Percentiles rank a stretch among this genome's conserved stretches.
Conservation (phyloP, 1,140 invertebrate genomes). For the Ctenoplectra terminalis region DNA sequence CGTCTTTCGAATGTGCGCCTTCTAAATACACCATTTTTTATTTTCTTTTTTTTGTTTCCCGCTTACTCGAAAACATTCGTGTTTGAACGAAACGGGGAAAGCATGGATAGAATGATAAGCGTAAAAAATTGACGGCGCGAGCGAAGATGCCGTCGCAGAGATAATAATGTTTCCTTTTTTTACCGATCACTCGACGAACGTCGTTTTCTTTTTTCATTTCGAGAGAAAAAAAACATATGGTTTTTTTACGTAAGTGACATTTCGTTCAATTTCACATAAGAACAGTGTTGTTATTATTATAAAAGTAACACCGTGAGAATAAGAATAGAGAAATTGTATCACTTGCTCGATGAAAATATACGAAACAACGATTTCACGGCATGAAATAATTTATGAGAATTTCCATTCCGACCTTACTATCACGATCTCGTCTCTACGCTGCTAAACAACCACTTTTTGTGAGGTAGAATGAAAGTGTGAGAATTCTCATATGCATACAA, state of each 20-base stretch:
- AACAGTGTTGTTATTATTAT: neutral
- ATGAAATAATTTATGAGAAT: slow-evolving; percentile 70
- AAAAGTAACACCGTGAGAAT: slow-evolving; percentile 37
- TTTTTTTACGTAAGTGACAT: neutral
- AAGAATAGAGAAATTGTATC: slow-evolving; percentile 60
- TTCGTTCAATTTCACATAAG: neutral
- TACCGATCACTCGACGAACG: neutral
- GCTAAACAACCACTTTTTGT: slow-evolving; percentile 61
- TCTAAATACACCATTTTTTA: neutral
- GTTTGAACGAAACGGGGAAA: neutral
- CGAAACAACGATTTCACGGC: slow-evolving; percentile 66
- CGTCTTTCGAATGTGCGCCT: slow-evolving; percentile 16
- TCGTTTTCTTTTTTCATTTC: too few species aligned
- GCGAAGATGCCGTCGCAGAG: neutral
- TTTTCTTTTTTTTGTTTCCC: neutral
- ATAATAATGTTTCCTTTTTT: neutral
- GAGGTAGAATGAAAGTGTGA: slow-evolving; percentile 76
- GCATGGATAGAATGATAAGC: neutral
- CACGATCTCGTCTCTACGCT: slow-evolving; percentile 50
- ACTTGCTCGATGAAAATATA: slow-evolving; percentile 69
- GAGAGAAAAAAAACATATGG: neutral
- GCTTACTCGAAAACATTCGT: neutral
- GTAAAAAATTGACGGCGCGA: neutral
- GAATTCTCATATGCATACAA: slow-evolving; percentile 72
- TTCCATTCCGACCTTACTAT: slow-evolving; percentile 59